Conservation (phyloP, 2,888 invertebrate species). For the Ischnus inquisitorius region DNA sequence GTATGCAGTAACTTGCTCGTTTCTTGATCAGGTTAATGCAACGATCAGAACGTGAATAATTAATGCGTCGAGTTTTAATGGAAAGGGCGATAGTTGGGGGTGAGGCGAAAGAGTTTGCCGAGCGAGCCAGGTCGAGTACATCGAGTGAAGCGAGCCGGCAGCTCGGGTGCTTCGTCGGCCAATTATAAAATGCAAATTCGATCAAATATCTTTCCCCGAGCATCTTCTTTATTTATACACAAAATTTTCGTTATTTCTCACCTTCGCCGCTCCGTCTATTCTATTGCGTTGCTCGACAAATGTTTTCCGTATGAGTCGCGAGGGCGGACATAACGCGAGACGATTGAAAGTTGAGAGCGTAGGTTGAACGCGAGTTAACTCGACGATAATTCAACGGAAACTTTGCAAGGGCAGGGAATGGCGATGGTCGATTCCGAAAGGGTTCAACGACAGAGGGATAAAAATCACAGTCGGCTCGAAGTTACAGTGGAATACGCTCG, state of each 20-base stretch:
- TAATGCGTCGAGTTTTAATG: conserved; percentile 7
- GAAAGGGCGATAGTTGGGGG: conserved; percentile 27
- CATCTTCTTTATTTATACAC: conserved; percentile 8
- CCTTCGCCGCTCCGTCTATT: neutral
- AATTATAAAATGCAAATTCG: conserved; percentile 68
- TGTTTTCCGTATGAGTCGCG: too few relatives aligned
- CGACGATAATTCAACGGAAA: too few relatives aligned
- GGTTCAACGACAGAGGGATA: too few relatives aligned
- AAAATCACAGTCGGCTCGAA: neutral
- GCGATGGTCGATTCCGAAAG: too few relatives aligned
- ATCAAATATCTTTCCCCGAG: conserved; percentile 46
- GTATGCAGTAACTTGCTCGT: neutral
- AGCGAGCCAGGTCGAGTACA: conserved; percentile 20
- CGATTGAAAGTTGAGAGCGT: too few relatives aligned
- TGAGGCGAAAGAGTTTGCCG: conserved; percentile 4
- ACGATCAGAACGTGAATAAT: conserved; percentile 40
- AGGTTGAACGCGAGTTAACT: too few relatives aligned
- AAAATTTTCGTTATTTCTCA: neutral
- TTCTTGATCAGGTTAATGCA: conserved; percentile 37
- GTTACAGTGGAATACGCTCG: too few relatives aligned
- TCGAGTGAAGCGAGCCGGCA: conserved; percentile 35
- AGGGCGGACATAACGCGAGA: too few relatives aligned
- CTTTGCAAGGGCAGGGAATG: too few relatives aligned
- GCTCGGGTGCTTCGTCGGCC: conserved; percentile 56
- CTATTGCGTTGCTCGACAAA: too few relatives aligned